Base-by-base conservation (phyloP, 1,140 invertebrate species). In the Sinella curviseta region DNA sequence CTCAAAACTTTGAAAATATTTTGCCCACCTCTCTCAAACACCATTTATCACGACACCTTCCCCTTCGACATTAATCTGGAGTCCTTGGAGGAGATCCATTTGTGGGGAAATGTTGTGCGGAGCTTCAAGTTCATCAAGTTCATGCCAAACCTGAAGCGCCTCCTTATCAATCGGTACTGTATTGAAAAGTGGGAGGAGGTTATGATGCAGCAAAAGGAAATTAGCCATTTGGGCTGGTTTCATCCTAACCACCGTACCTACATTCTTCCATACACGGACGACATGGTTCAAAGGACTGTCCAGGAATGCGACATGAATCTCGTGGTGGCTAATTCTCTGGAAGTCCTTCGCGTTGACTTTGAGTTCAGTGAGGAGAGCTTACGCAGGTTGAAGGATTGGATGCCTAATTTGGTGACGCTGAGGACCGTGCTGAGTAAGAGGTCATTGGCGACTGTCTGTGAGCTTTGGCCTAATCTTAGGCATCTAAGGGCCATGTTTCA, bases 351-450 rank as follows among this genome's bases (percentile, higher is more conserved):
- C 57, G 24, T 65, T 26, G 57, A 65, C 26, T 14, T 17, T 26
- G 57, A 65, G 57, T 14, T 65, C 57, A 65, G 24, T 65, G 57
- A n/a, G 57, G 57, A 65, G 3, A 65, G 24, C 57, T n/a, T 65
- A 8, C 3, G 4, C 16, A 65, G 16, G 24, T 26, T 65, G 24
- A 65, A 65, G 57, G 4, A 8, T 16, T 65, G 14, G 57, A 26
- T 65, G 57, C 57, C 57, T 8, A 65, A 65, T 26, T n/a, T 65
- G 26, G 24, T 4, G 4, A 17, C 16, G 8, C 24, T 65, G 14
- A 26, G 24, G 57, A 4, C 26, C 8, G 24, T 17, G 8, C 24
- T 65, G 24, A 65, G 24, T 26, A 65, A 14, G 4, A n/a, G 26
- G 4, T n/a, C 57, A 26, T 26, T 65, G 8, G 4, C 16, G 24